Base-by-base conservation (phyloP, 2,113 vertebrate genomes). In the Lepidothrix coronata region DNA sequence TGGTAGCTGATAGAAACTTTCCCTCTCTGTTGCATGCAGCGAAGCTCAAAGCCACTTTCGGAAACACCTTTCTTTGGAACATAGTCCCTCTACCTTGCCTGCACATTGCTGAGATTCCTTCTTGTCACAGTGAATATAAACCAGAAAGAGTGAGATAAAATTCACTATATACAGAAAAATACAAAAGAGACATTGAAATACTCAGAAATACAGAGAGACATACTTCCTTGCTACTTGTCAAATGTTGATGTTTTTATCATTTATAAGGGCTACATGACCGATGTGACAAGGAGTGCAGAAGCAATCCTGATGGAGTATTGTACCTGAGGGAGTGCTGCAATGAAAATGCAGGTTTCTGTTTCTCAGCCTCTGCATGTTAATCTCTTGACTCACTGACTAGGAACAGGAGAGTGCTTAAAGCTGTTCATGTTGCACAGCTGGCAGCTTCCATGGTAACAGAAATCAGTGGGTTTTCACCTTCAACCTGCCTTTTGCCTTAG, bases 11-110 rank as follows among this genome's bases (percentile, higher is more conserved):
- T 2, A 6, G 68, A 57, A 48, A 28, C 4, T 67, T 51, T 44
- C n/a, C 41, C 25, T 52, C 51, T 52, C 25, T 39, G 20, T 5
- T 27, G 8, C 8, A 7, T 1, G 4, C 0, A 11, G 28, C 0
- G 2, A 48, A 86, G 7, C 16, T 89, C 59, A 71, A 76, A 11
- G 0, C 1, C 4, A 8, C 7, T 31, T 72, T 71, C 43, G 55
- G 74, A 82, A 62, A 33, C 1, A 5, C 11, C 31, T 14, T 57
- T 59, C 5, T 72, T 76, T 39, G 55, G 12, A 86, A 23, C 2
- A 4, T 23, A 5, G 49, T 58, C 24, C 14, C 7, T 4, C 5
- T 62, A 41, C 63, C 23, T 61, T 61, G 25, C 18, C 48, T 75
- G 31, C 23, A 22, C 19, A 1, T 21, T 58, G n/a, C 68, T 33